Base-by-base conservation (phyloP, 2,888 invertebrate species). In the Stratiomys singularior region DNA sequence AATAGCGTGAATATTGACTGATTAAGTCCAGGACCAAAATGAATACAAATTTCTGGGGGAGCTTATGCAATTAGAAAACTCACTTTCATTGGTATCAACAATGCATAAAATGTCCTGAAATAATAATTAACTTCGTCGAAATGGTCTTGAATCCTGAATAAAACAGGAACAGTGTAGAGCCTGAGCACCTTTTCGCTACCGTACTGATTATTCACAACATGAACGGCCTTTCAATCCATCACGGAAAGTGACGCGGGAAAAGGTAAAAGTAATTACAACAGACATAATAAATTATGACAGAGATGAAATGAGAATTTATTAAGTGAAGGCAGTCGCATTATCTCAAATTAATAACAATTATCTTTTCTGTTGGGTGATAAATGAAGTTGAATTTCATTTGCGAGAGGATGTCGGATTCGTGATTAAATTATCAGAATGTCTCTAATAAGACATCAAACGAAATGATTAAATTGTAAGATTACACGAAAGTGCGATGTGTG, bases 251-350 rank as follows among this genome's bases (percentile, higher is more conserved):
- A 52, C 18, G 52, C 15, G 18, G 23, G 60, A 25, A 25, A 60
- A 60, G 60, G 60, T 25, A 25, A 60, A 60, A 69, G 69, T 23
- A 69, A 69, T 69, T 69, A 46, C 18, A 46, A 47, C 30, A 46
- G 69, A 30, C 47, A 3, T 47, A 30, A 69, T 69, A 30, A 69
- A 69, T 47, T 69, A 47, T 69, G 69, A 47, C 47, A 25, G n/a
- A 69, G 69, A 46, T 69, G 60, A 69, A 46, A 46, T 18, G 69
- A 23, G 30, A 47, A 30, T 69, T 69, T 69, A 69, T 69, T 69
- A 47, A 69, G 21, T 27, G 30, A 7, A 30, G 30, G 25, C 25
- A 44, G 25, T 69, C 30, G 27, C 2, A 69, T 30, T 60, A 69
- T 69, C 30, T 27, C 47, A 27, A 69, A 18, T 69, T 30, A 69